Percentiles rank a stretch among this genome's conserved stretches.
These are phyloP conservation scores for Rhineura floridana DNA, from an alignment of 2,113 vertebrate genomes.

Conservation along the genomic window DNA sequence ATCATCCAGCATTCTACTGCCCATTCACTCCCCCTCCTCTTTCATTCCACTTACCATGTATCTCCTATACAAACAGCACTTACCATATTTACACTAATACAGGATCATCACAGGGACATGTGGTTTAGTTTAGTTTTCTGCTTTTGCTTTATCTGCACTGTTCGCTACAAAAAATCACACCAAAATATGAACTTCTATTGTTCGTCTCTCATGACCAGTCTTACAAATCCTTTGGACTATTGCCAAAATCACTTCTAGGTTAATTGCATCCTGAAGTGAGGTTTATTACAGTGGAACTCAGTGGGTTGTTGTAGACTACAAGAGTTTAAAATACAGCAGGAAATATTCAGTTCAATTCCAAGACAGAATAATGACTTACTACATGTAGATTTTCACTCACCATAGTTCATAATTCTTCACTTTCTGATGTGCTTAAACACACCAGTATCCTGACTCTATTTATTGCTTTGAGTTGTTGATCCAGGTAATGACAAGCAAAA, in stretches of 20 bases:
- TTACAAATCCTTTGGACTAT: not conserved
- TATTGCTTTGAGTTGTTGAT: not conserved
- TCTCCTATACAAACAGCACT: too few relatives aligned
- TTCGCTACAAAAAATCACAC: not conserved
- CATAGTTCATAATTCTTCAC: not conserved
- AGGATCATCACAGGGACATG: not conserved
- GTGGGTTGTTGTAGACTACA: not conserved
- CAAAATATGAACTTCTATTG: not conserved
- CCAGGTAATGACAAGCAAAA: not conserved
- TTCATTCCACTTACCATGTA: too few relatives aligned
- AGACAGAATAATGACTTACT: not conserved
- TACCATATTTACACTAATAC: too few relatives aligned
- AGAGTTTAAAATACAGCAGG: not conserved
- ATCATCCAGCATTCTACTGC: too few relatives aligned
- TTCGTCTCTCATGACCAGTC: not conserved
- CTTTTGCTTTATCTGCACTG: not conserved
- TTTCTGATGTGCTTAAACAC: not conserved
- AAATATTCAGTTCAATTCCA: not conserved
- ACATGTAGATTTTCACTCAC: not conserved
- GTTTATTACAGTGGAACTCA: constrained; percentile 4
- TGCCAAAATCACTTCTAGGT: not conserved
- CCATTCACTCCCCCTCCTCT: too few relatives aligned
- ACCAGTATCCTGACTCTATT: not conserved
- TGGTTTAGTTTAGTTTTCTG: not conserved
- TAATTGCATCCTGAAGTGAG: not conserved